Percentiles rank a stretch among this genome's conserved stretches.
phyloP scores from a whole-genome alignment of 2,888 invertebrate species.

The Xanthorhoe spadicearia region DNA sequence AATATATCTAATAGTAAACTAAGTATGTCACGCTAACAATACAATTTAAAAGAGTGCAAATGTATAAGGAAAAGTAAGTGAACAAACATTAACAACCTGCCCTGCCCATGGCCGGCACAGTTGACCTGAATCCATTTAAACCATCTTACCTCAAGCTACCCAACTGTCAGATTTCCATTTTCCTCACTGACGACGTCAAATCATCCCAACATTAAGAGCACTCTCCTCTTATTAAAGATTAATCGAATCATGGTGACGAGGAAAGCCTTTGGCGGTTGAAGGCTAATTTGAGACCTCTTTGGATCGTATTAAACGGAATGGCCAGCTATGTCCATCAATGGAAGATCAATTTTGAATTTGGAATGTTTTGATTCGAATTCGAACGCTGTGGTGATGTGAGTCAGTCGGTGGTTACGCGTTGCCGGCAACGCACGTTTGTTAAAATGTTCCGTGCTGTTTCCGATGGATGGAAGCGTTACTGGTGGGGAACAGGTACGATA shows the following conservation, averaged over 20 bases:
- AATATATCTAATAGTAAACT: no score
- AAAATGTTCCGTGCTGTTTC: slow-evolving; percentile 77
- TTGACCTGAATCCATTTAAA: slow-evolving; percentile 69
- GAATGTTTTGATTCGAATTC: slow-evolving; percentile 44
- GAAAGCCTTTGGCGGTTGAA: slow-evolving; percentile 63
- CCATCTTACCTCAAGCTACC: slow-evolving; percentile 37
- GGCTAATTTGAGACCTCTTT: slow-evolving; percentile 38
- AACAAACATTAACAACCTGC: slow-evolving; percentile 24
- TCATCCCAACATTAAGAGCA: slow-evolving; percentile 80
- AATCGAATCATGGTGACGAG: slow-evolving; percentile 73
- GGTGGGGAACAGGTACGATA: slow-evolving; percentile 83
- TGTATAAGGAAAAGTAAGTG: slow-evolving; percentile 9
- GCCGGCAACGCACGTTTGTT: slow-evolving; percentile 67
- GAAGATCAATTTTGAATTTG: slow-evolving; percentile 46
- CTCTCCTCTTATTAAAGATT: slow-evolving; percentile 82
- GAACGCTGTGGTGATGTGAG: slow-evolving; percentile 29
- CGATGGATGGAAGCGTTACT: slow-evolving; percentile 79
- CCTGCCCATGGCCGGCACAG: slow-evolving; percentile 39
- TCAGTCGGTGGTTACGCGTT: slow-evolving; percentile 75
- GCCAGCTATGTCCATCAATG: slow-evolving; percentile 13
- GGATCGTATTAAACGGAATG: background rate
- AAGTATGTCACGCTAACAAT: no score
- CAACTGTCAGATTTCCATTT: slow-evolving; percentile 78
- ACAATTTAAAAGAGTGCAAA: background rate
- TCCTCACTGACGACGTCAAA: slow-evolving; percentile 75